Evolutionary conservation across 2,888 invertebrate genomes (phyloP), one percentile per base, ranked within the genome.

Genomic region (Acleris cristana): DNA sequence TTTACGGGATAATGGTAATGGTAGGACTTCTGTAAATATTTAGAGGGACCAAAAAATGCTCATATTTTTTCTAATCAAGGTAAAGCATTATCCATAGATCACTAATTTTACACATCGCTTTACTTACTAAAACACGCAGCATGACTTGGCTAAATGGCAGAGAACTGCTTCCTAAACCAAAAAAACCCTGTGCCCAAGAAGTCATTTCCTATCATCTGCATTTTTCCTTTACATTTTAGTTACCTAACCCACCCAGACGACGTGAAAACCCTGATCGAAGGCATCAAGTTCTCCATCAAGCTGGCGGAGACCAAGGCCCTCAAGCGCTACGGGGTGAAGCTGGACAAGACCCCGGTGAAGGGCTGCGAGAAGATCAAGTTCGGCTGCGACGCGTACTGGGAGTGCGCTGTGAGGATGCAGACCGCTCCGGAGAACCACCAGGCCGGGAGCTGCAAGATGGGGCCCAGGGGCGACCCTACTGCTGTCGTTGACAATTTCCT

Each of bases 361-460:
- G 97, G 96, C 3, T 98, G 97, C 82, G 96, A 96, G 83, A 94
- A 94, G 72, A 85, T 95, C 53, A 94, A 94, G 74, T 97, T 96
- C 77, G 97, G 96, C 0, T 92, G 93, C 70, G 95, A 96, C 76
- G 95, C 95, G 18, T 97, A 96, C 85, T 97, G 97, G 96, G 95
- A 95, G 77, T 97, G 97, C 80, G 96, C 96, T 0, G 94, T 96
- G 23, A 91, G 94, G 66, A 95, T 95, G 84, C 94, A 95, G 70
- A 97, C 97, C 0, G 96, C 95, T 0, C 96, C 97, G 0, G 97
- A 97, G 89, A 97, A 97, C 82, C 97, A 97, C 83, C 97, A 97
- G 86, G 96, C 95, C 0, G 97, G 97, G 1, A 95, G 96, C 18
- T 96, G 96, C 82, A 96, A 95, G 92, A 97, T 97, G 97, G 97